These are phyloP conservation scores for Caloenas nicobarica DNA, from an alignment of 2,113 vertebrate species.

Conservation along the genomic window DNA sequence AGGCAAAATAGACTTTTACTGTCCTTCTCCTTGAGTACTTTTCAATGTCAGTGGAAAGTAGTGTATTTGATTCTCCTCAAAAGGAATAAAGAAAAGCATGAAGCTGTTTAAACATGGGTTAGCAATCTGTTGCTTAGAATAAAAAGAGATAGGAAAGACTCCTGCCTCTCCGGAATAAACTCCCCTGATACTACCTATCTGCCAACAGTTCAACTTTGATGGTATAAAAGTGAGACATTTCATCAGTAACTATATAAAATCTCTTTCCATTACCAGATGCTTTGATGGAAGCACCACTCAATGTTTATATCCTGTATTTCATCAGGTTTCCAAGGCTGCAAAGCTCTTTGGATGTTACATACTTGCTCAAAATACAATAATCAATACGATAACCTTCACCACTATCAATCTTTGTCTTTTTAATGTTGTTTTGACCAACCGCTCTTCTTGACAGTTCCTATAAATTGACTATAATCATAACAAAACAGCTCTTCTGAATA, in stretches of 20 bases:
- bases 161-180: not conserved
- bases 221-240: not conserved
- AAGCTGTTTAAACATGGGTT: not conserved
- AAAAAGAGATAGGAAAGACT: not conserved
- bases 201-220: not conserved
- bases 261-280: not conserved
- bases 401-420: not conserved
- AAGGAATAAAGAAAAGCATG: not conserved
- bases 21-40: not conserved
- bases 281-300: not conserved
- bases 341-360: not conserved
- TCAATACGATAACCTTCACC: not conserved
- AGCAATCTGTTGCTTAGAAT: not conserved
- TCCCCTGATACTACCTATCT: not conserved
- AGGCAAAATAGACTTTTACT: not conserved
- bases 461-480: not conserved
- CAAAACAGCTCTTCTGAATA: not conserved
- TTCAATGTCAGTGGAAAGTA: not conserved
- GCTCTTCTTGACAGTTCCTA: not conserved
- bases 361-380: constrained; percentile 18
- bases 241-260: not conserved
- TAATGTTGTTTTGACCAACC: not conserved
- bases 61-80: not conserved
- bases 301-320: constrained; percentile 12
- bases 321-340: not conserved